phyloP scores from a whole-genome alignment of 2,888 invertebrate species.

The Congeria kusceri region DNA sequence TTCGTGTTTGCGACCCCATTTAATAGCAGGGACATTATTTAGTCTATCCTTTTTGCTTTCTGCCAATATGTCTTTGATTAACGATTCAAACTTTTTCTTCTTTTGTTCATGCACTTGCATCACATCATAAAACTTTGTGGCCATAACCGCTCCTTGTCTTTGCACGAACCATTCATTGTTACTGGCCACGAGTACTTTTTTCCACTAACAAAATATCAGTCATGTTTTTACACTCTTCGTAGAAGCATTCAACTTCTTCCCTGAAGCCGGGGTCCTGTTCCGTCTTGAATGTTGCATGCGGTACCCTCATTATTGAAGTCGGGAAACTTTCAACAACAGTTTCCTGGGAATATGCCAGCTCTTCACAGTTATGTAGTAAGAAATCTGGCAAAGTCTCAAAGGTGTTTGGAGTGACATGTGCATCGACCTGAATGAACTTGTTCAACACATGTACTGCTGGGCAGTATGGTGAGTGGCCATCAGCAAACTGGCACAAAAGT shows the following conservation, averaged over 20 bases:
- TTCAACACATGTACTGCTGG: conserved; percentile 25
- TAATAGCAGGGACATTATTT: conserved; percentile 5
- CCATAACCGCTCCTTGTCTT: background rate
- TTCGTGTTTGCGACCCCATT: conserved; percentile 7
- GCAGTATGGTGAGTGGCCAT: conserved; percentile 25
- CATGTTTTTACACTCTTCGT: no score
- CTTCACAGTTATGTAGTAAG: no score
- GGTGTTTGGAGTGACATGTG: no score
- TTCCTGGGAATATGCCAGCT: no score
- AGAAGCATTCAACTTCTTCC: no score
- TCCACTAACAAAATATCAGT: background rate
- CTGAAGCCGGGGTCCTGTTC: no score
- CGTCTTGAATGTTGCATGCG: no score
- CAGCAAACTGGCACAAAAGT: conserved; percentile 9
- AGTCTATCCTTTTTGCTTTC: background rate
- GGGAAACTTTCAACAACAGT: no score
- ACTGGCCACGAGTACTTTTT: background rate
- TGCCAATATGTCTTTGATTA: background rate
- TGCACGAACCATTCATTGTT: background rate
- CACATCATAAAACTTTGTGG: background rate
- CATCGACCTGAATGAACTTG: no score
- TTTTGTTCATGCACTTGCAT: background rate
- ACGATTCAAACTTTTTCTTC: background rate
- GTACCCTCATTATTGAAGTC: no score
- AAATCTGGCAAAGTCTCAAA: no score